phyloP scores from a whole-genome alignment of 2,797 vertebrate species.

The Fringilla coelebs region DNA sequence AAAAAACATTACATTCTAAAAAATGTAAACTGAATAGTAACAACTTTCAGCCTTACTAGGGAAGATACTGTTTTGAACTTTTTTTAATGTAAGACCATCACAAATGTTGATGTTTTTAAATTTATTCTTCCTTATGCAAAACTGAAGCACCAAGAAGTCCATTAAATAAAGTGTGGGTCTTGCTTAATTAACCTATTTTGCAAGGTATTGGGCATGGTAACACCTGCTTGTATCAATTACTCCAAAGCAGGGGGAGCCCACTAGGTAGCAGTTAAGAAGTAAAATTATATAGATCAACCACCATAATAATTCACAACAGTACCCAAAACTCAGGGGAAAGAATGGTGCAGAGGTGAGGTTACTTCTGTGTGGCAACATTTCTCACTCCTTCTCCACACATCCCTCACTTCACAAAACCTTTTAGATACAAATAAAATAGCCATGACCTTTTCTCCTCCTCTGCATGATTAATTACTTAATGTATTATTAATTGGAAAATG shows the following conservation, averaged over 20 bases:
- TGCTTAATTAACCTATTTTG: not conserved
- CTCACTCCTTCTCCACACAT: not conserved
- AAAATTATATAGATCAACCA: not conserved
- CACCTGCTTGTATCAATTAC: not conserved
- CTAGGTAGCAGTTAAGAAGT: not conserved
- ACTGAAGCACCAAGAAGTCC: not conserved
- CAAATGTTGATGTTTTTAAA: not conserved
- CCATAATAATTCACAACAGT: not conserved
- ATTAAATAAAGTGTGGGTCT: not conserved
- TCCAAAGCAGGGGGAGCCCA: not conserved
- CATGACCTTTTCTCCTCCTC: constrained; percentile 84
- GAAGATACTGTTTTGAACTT: not conserved
- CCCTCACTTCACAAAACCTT: constrained; percentile 53
- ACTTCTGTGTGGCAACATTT: constrained; percentile 21
- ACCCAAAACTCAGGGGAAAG: not conserved
- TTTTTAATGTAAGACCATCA: not conserved
- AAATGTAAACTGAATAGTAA: not conserved
- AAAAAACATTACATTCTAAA: not conserved
- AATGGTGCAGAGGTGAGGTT: not conserved
- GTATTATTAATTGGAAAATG: constrained; percentile 91
- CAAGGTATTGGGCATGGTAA: not conserved
- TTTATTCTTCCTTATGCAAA: not conserved
- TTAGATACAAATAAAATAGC: constrained; percentile 66
- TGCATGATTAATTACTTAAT: constrained; percentile 97
- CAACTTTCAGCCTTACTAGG: not conserved